These are phyloP conservation scores for Parnassius mnemosyne DNA, from an alignment of 2,888 invertebrate genomes.

Conservation along the genomic window DNA sequence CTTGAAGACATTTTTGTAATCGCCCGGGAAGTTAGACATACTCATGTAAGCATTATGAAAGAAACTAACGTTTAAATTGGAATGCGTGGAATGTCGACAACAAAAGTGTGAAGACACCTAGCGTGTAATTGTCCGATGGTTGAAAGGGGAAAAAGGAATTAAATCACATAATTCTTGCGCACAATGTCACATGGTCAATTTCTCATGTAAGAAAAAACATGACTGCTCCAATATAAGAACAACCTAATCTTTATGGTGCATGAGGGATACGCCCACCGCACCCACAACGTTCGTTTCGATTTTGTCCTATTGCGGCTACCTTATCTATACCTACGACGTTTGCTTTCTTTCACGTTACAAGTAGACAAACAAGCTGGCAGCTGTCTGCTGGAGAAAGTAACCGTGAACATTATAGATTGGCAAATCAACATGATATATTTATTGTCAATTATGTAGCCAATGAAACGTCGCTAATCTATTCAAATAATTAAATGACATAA, in stretches of 20 bases:
- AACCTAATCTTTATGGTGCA: slow-evolving; percentile 13
- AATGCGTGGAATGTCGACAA: too few species aligned
- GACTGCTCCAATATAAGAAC: slow-evolving; percentile 2
- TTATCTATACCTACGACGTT: slow-evolving; percentile 12
- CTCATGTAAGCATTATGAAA: too few species aligned
- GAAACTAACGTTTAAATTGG: too few species aligned
- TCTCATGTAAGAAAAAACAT: neutral
- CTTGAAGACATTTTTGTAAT: too few species aligned
- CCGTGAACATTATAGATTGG: slow-evolving; percentile 19
- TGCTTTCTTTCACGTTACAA: slow-evolving; percentile 23
- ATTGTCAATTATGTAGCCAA: slow-evolving; percentile 5
- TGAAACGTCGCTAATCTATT: neutral
- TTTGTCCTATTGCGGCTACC: slow-evolving; percentile 16
- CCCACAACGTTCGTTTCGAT: slow-evolving; percentile 14
- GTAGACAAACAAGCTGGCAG: slow-evolving; percentile 21
- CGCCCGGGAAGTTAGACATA: too few species aligned
- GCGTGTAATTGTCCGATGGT: too few species aligned
- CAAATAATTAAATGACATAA: neutral
- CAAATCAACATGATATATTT: slow-evolving; percentile 19
- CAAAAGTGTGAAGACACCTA: too few species aligned
- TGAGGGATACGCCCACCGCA: slow-evolving; percentile 9
- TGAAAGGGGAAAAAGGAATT: too few species aligned
- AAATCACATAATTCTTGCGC: too few species aligned
- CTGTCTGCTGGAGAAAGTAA: slow-evolving; percentile 14
- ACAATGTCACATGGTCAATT: too few species aligned